phyloP scores from a whole-genome alignment of 64 coral and sea anemone genomes.

The Montipora cactus region DNA sequence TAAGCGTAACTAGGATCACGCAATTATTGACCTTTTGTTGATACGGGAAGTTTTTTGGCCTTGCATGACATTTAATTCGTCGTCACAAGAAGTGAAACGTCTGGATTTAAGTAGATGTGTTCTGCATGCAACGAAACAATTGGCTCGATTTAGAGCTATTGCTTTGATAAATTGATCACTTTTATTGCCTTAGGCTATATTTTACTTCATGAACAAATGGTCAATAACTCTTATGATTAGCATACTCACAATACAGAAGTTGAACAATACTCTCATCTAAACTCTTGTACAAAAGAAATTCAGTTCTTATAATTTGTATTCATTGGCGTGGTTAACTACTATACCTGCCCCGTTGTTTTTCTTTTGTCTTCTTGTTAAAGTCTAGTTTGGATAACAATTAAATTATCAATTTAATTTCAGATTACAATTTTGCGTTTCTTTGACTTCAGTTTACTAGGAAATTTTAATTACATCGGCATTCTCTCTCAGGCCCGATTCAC shows the following conservation, averaged over 20 bases:
- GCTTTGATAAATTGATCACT: neutral
- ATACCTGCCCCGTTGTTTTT: neutral
- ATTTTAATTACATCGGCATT: neutral
- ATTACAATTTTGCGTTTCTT: neutral
- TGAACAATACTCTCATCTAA: slow-evolving; percentile 18
- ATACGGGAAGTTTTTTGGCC: neutral
- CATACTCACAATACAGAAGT: neutral
- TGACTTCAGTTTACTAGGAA: neutral
- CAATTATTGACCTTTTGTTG: slow-evolving; percentile 40
- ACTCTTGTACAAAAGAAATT: slow-evolving; percentile 8
- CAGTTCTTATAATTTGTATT: neutral
- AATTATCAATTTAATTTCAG: no score
- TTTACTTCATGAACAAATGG: slow-evolving; percentile 14
- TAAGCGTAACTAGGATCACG: slow-evolving; percentile 17
- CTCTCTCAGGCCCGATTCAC: no score
- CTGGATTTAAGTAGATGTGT: no score
- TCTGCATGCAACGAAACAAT: no score
- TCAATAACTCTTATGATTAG: slow-evolving; percentile 30
- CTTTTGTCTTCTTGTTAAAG: neutral
- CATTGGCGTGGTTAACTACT: neutral
- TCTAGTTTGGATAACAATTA: no score
- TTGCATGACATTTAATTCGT: slow-evolving; percentile 4
- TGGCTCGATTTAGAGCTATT: no score
- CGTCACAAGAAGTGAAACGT: neutral
- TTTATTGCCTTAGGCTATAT: neutral